A percentile compares a stretch with the other conserved stretches of the same genome.
Conservation (phyloP, 2,797 vertebrate genomes). For the Typhlichthys eigenmanni region DNA sequence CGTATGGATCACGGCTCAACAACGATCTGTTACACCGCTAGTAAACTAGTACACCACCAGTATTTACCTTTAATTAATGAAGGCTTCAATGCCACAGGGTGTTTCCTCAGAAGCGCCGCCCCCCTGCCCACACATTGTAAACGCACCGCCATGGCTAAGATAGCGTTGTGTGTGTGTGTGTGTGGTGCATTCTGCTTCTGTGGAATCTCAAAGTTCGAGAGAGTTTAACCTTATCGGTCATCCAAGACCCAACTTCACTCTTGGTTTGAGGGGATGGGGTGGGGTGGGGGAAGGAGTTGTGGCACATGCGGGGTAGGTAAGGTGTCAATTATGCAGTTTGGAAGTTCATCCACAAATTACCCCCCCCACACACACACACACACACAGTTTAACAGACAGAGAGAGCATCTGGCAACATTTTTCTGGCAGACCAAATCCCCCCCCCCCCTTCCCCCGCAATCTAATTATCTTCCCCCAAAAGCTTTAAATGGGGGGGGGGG, state of each 20-base stretch:
- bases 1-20: no score
- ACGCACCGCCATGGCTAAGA: no score
- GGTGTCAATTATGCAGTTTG: slow-evolving; percentile 60
- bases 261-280: slow-evolving; percentile 32
- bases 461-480: slow-evolving; percentile 54
- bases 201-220: slow-evolving; percentile 35
- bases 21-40: no score
- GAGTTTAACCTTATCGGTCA: slow-evolving; percentile 53
- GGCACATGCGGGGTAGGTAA: slow-evolving; percentile 25
- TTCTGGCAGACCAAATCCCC: slow-evolving; percentile 72
- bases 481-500: slow-evolving; percentile 58
- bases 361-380: slow-evolving; percentile 18
- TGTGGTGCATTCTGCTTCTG: no score
- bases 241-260: slow-evolving; percentile 55
- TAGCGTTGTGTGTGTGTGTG: no score
- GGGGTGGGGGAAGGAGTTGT: slow-evolving; percentile 27
- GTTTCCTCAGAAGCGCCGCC: no score
- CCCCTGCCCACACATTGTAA: no score
- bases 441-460: slow-evolving; percentile 61
- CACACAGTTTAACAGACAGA: slow-evolving; percentile 63
- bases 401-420: slow-evolving; percentile 83
- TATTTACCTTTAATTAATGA: no score
- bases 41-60: no score
- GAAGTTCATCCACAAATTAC: slow-evolving; percentile 72
- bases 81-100: no score